phyloP scores from a whole-genome alignment of 2,888 invertebrate genomes.

The Didymodactylos carnosus region DNA sequence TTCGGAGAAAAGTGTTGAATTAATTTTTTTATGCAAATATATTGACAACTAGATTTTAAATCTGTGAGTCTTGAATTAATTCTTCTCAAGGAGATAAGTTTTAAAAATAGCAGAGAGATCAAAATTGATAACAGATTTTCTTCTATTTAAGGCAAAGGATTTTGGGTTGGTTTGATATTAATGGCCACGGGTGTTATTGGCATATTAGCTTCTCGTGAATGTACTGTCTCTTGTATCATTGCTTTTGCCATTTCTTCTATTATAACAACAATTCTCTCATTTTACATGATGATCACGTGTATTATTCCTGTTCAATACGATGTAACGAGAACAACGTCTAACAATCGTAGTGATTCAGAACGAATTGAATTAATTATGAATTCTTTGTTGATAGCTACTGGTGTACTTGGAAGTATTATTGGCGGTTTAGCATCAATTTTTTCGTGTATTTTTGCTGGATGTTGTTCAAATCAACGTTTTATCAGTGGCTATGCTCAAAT shows the following conservation, averaged over 20 bases:
- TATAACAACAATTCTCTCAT: neutral
- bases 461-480: neutral
- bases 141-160: neutral
- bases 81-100: too few relatives aligned
- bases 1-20: too few relatives aligned
- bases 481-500: too few relatives aligned
- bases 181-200: neutral
- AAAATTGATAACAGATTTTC: too few relatives aligned
- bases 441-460: neutral
- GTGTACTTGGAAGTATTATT: neutral
- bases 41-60: too few relatives aligned
- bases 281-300: neutral
- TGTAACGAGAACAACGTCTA: neutral
- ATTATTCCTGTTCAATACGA: neutral
- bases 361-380: neutral
- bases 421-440: neutral
- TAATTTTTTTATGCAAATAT: too few relatives aligned
- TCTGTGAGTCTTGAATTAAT: too few relatives aligned
- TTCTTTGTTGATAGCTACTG: neutral
- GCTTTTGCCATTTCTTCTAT: neutral
- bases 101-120: too few relatives aligned
- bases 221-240: neutral
- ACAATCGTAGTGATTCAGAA: neutral
- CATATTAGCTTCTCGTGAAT: neutral
- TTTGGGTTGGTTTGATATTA: neutral